Evolutionary conservation across 2,113 vertebrate species (phyloP), one percentile per base, ranked within the genome.

Genomic region (rat (Rattus norvegicus)): DNA sequence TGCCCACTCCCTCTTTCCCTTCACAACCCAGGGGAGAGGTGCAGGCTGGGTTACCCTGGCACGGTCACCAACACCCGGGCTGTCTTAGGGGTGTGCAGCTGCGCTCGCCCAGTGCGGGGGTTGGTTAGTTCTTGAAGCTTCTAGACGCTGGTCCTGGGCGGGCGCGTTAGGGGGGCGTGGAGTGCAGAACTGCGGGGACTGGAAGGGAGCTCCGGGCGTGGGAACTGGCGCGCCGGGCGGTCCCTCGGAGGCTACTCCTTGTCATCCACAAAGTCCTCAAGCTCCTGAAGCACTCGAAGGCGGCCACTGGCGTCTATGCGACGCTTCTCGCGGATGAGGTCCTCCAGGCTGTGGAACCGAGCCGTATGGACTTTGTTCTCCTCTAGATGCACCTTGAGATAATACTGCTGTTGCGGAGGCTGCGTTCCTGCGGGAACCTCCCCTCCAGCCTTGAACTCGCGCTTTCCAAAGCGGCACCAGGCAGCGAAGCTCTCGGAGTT

Each of bases 401-500:
- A 99, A 98, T 99, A 99, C 98, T 99, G 99, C 72, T 99, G 99
- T 98, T 98, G 98, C 91, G 98, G 98, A 61, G 98, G 98, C 98
- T 99, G 99, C 72, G 98, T 96, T 81, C 98, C 99, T 7, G 98
- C 98, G 59, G 99, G 99, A 19, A 99, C 99, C 98, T 99, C 99
- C 47, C 99, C 99, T 0, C 99, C 99, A 0, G 99, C 99, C 98
- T 99, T 99, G 98, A 99, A 99, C 98, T 99, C 99, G 97, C 99
- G 98, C 97, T 99, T 99, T 91, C 99, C 99, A 91, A 99, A 99
- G 98, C 99, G 99, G 98, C 99, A 99, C 99, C 99, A 99, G 96
- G 99, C 99, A 94, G 99, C 99, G 98, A 99, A 99, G 98, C 99
- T 99, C 99, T 99, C 99, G 19, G 99, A 99, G 99, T 99, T 99